Base-by-base conservation (phyloP, 2,888 invertebrate genomes). In the Callyntrura sp. region DNA sequence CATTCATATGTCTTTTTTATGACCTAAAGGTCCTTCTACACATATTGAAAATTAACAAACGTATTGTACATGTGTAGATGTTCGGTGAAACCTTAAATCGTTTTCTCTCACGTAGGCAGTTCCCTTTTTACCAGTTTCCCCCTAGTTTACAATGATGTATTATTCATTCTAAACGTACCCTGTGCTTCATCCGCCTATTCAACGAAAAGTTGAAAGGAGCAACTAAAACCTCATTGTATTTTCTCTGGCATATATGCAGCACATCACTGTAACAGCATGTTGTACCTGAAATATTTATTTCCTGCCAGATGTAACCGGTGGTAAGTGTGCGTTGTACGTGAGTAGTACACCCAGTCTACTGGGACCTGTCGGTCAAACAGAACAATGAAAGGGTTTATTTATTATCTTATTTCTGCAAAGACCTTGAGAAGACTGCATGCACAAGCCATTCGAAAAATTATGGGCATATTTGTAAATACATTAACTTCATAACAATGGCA, bases 161-260 rank as follows among this genome's bases (percentile, higher is more conserved):
- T 73, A 73, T 73, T 73, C 70, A 48, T 73, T 73, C 70, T 35
- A 48, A 51, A 25, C 76, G 76, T 35, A 76, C 35, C 76, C 76
- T n/a, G n/a, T n/a, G n/a, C 76, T 76, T 51, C n/a, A 48, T 45
- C 8, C 70, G 0, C 45, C 51, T 25, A 76, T 51, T 73, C 23
- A 76, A 9, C 23, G 43, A 48, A 14, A 51, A 51, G 51, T 45
- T 14, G 51, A 51, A 20, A 73, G 45, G 35, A 68, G 12, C 9
- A 4, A 20, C 17, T 14, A 51, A 76, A 51, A 25, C 76, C 48
- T 17, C 25, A 76, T 76, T 48, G 76, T 51, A 51, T 51, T 51
- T 51, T 76, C 76, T 23, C 23, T 25, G 76, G 25, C 51, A 76
- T 14, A 51, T 43, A 35, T 12, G 14, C 12, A n/a, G n/a, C 35